Conservation (phyloP, 2,888 invertebrate genomes). For the Lycia hirtaria region DNA sequence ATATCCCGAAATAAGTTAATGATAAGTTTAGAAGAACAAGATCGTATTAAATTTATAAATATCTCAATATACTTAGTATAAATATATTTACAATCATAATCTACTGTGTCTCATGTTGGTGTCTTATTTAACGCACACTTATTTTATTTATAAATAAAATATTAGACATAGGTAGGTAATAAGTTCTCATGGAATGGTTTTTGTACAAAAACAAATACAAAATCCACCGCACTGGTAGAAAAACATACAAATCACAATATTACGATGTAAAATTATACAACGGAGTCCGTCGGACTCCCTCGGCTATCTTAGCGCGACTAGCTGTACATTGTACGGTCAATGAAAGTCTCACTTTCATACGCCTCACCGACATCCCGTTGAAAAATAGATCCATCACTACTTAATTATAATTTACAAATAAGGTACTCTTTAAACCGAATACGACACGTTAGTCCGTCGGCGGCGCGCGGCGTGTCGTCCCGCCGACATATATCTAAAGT, state of each 20-base stretch:
- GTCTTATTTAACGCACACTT: slow-evolving; percentile 84
- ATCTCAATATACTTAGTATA: slow-evolving; percentile 82
- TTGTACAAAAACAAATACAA: slow-evolving; percentile 83
- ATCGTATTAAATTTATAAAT: slow-evolving; percentile 84
- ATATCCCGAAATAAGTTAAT: slow-evolving; percentile 72
- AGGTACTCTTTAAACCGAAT: slow-evolving; percentile 80
- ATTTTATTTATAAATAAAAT: slow-evolving; percentile 77
- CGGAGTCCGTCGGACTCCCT: slow-evolving; percentile 51
- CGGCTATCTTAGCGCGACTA: slow-evolving; percentile 66
- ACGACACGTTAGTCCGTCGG: slow-evolving; percentile 74
- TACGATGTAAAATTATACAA: slow-evolving; percentile 60
- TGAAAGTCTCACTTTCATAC: slow-evolving; percentile 83
- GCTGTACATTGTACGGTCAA: slow-evolving; percentile 77
- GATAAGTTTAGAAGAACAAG: slow-evolving; percentile 82
- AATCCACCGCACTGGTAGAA: slow-evolving; percentile 74
- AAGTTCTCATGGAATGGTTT: slow-evolving; percentile 82
- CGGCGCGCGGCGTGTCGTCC: slow-evolving; percentile 64
- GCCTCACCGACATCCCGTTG: slow-evolving; percentile 64
- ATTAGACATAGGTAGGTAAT: slow-evolving; percentile 77
- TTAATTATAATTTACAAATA: slow-evolving; percentile 84
- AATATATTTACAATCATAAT: slow-evolving; percentile 82
- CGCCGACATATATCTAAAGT: slow-evolving; percentile 65
- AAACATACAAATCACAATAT: slow-evolving; percentile 76
- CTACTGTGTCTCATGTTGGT: slow-evolving; percentile 82
- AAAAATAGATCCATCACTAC: slow-evolving; percentile 84